phyloP scores from a whole-genome alignment of 2,797 vertebrate species.

The Hoplostethus atlanticus region DNA sequence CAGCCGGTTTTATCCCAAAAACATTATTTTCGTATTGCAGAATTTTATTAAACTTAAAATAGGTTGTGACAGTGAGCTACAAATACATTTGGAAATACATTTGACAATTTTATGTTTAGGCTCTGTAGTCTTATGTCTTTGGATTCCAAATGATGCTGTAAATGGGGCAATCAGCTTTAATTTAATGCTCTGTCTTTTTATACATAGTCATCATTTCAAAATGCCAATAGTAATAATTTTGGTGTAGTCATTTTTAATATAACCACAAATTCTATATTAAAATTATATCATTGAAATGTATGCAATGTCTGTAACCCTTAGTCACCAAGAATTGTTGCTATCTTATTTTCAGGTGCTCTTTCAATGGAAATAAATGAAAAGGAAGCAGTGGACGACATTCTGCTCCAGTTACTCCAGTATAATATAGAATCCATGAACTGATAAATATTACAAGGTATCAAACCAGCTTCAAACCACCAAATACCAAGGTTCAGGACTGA shows the following conservation, averaged over 20 bases:
- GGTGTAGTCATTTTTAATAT: constrained; percentile 36
- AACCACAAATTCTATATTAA: constrained; percentile 9
- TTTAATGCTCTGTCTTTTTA: constrained; percentile 46
- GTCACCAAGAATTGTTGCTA: constrained; percentile 21
- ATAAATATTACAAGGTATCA: constrained; percentile 11
- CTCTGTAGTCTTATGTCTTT: constrained; percentile 23
- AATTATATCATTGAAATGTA: constrained; percentile 45
- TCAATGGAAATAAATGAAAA: constrained; percentile 33
- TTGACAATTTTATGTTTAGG: constrained; percentile 10
- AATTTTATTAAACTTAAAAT: constrained; percentile 19
- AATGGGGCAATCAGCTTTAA: constrained; percentile 37
- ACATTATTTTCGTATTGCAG: constrained; percentile 14
- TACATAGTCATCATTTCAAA: constrained; percentile 49
- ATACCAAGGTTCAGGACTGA: constrained; percentile 9
- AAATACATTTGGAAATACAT: constrained; percentile 50
- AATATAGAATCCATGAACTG: constrained; percentile 27
- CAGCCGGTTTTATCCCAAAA: constrained; percentile 21
- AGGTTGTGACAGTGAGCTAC: neutral
- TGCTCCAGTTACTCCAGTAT: constrained; percentile 31
- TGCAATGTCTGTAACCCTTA: constrained; percentile 25
- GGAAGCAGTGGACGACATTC: constrained; percentile 8
- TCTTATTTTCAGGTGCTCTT: constrained; percentile 42
- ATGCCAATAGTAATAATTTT: constrained; percentile 46
- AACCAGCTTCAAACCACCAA: constrained; percentile 19
- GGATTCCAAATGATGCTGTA: constrained; percentile 33